Percentiles rank a stretch among this genome's conserved stretches.
These are phyloP conservation scores for Bombus balteatus DNA, from an alignment of 1,140 invertebrate species.

Conservation along the genomic window DNA sequence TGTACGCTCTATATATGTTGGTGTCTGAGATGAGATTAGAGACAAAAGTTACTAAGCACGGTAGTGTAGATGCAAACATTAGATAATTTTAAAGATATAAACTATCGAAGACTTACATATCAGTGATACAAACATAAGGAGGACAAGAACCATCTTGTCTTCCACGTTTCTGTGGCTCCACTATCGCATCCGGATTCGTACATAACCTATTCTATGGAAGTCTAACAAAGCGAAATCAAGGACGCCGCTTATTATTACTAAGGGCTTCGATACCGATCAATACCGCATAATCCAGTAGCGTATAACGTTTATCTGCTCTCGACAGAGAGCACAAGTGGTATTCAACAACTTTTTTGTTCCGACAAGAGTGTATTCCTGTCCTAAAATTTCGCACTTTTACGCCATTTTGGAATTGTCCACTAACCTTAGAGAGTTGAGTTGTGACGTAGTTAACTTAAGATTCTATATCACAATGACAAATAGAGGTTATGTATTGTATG, in stretches of 20 bases:
- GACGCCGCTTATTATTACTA: slow-evolving; percentile 52
- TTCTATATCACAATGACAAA: no score
- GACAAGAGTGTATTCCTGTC: no score
- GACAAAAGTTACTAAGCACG: neutral
- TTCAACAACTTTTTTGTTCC: neutral
- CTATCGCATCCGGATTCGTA: neutral
- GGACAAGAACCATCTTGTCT: neutral
- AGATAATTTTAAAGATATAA: neutral
- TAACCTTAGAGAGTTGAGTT: neutral
- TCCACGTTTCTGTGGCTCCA: neutral
- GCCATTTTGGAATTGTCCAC: neutral
- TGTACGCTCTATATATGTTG: no score
- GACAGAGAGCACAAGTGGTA: neutral
- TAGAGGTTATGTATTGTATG: no score
- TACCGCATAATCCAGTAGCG: slow-evolving; percentile 49
- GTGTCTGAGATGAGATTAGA: no score
- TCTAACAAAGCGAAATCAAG: slow-evolving; percentile 54
- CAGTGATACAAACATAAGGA: neutral
- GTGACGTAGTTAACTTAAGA: no score
- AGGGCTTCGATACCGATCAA: slow-evolving; percentile 56
- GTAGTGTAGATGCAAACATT: neutral
- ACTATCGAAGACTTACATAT: neutral
- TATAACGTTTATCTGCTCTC: slow-evolving; percentile 37
- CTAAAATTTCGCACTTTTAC: neutral
- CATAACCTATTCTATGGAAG: slow-evolving; percentile 31